Evolutionary conservation across 2,888 invertebrate genomes (phyloP), one percentile per base, ranked within the genome.

Genomic region (Dasysyrphus albostriatus): DNA sequence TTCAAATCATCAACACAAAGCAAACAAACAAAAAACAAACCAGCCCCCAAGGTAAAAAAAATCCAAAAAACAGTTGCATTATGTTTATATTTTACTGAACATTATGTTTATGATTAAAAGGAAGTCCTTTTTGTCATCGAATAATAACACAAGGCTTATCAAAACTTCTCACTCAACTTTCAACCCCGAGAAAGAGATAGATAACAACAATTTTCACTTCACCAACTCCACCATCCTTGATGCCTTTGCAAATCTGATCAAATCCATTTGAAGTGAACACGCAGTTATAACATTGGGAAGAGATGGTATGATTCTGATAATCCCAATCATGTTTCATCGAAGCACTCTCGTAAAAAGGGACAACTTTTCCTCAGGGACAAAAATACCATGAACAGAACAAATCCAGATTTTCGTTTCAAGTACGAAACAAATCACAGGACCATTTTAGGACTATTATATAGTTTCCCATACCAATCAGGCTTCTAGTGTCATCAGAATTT

Each of bases 401-500:
- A 77, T 82, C 44, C 42, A 65, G 44, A 44, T 19, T 47, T 32
- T 82, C 42, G 14, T 39, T 83, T 56, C 19, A 63, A 78, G 59
- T 54, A 44, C 47, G 65, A 74, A 79, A 34, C 69, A 63, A 69
- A 56, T 63, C 70, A 42, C 65, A 34, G 16, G 42, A 10, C 44
- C 54, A 63, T 42, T 61, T 39, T 24, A 19, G 37, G 44, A 65
- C 42, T 56, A 54, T 63, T 59, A 49, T 59, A 49, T 44, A 24
- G 39, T 16, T 49, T 67, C 54, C 63, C 49, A 51, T 14, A 24
- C 42, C 42, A 44, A 2, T 3, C 16, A 19, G 32, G 19, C 42
- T n/a, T 29, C 16, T 61, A 56, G 58, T 78, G 73, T 61, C 67
- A 69, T 59, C 51, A 54, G 8, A 16, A 42, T 37, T 44, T 14